Conservation (phyloP, 2,888 invertebrate genomes). For the Pristionchus maxplancki region DNA sequence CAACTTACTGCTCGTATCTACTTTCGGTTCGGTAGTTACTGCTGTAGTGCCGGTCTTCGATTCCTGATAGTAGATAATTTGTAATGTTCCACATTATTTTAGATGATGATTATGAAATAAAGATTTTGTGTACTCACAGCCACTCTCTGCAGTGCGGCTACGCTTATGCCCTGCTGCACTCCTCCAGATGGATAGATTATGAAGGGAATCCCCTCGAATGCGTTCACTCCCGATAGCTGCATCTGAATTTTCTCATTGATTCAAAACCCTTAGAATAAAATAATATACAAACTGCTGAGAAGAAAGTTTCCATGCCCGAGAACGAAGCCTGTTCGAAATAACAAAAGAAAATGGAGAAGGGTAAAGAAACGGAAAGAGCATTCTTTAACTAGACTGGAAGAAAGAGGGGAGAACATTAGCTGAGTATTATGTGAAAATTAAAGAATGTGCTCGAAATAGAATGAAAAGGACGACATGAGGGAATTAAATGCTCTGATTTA, state of each 20-base stretch:
- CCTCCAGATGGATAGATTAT: conserved; percentile 60
- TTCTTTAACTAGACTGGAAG: conserved; percentile 39
- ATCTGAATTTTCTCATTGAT: neutral
- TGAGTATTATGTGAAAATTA: conserved; percentile 17
- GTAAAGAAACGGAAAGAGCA: conserved; percentile 29
- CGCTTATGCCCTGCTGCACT: conserved; percentile 55
- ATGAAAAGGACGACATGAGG: conserved; percentile 5
- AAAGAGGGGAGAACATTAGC: conserved; percentile 34
- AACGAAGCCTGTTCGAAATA: neutral
- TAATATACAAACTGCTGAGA: neutral
- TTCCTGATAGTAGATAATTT: conserved; percentile 82
- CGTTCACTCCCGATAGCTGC: conserved; percentile 51
- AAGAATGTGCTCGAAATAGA: neutral
- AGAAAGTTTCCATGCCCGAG: neutral
- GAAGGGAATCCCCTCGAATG: conserved; percentile 64
- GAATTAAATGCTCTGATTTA: neutral
- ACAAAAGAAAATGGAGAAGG: conserved; percentile 7
- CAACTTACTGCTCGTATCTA: conserved; percentile 88
- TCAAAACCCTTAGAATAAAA: neutral
- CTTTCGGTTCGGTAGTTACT: conserved; percentile 85
- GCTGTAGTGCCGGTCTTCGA: conserved; percentile 97
- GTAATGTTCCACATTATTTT: no score
- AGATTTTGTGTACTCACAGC: conserved; percentile 54
- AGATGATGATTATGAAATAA: no score
- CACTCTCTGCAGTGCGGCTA: conserved; percentile 61